Conservation (phyloP, 2,113 vertebrate species). For the Tenrec ecaudatus region DNA sequence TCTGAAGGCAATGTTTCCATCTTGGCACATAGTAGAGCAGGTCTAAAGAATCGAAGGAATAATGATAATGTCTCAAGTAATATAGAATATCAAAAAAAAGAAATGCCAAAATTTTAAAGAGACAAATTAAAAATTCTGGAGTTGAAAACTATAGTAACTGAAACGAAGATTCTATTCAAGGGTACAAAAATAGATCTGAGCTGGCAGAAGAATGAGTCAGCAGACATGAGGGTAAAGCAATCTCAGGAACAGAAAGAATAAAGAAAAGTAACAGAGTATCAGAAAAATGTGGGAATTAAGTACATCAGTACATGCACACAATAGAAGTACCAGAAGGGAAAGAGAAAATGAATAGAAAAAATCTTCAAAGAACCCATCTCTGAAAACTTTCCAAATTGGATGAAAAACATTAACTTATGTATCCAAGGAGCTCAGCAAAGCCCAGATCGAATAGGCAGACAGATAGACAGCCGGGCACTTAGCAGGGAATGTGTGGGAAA, state of each 20-base stretch:
- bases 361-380: not conserved
- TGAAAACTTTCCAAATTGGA: not conserved
- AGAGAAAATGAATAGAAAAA: not conserved
- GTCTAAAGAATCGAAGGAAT: not conserved
- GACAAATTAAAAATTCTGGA: not conserved
- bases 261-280: not conserved
- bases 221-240: not conserved
- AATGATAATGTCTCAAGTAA: not conserved
- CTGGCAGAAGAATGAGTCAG: not conserved
- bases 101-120: not conserved
- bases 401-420: not conserved
- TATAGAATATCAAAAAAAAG: not conserved
- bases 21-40: not conserved
- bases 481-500: not conserved
- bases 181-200: conserved; percentile 17
- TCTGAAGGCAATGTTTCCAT: too few species aligned
- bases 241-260: not conserved
- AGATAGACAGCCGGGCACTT: not conserved
- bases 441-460: not conserved
- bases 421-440: not conserved
- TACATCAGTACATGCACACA: not conserved
- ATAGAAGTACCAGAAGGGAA: not conserved
- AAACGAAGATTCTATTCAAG: not conserved
- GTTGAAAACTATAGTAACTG: not conserved
- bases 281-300: not conserved